These are phyloP conservation scores for Dendrocincla fuliginosa DNA, from an alignment of 2,797 vertebrate genomes.

Conservation along the genomic window DNA sequence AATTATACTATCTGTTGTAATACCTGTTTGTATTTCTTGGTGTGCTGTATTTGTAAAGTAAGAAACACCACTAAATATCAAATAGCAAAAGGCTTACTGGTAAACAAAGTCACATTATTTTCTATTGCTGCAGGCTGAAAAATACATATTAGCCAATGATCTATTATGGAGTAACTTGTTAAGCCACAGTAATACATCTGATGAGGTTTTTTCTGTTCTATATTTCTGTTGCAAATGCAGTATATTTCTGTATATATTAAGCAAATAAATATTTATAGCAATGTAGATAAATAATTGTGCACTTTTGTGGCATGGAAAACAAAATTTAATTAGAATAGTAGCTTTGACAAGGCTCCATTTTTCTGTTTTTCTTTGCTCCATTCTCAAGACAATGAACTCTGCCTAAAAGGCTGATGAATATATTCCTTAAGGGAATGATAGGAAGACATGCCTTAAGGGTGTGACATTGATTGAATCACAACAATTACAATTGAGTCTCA, in stretches of 20 bases:
- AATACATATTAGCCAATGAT: neutral
- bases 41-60: neutral
- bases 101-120: neutral
- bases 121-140: neutral
- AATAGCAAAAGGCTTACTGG: neutral
- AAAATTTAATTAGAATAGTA: neutral
- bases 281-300: neutral
- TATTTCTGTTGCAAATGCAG: neutral
- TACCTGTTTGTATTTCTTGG: neutral
- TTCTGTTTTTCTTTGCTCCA: neutral
- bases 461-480: neutral
- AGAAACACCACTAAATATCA: neutral
- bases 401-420: neutral
- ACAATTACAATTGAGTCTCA: neutral
- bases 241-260: neutral
- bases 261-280: neutral
- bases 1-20: neutral
- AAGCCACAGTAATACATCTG: neutral
- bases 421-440: neutral
- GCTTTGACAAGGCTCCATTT: neutral
- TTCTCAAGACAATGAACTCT: neutral
- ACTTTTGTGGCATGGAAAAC: neutral
- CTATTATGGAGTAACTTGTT: neutral
- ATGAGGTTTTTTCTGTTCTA: neutral
- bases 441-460: neutral